phyloP scores from a whole-genome alignment of 2,888 invertebrate genomes.

The Nephrotoma guestfalica region DNA sequence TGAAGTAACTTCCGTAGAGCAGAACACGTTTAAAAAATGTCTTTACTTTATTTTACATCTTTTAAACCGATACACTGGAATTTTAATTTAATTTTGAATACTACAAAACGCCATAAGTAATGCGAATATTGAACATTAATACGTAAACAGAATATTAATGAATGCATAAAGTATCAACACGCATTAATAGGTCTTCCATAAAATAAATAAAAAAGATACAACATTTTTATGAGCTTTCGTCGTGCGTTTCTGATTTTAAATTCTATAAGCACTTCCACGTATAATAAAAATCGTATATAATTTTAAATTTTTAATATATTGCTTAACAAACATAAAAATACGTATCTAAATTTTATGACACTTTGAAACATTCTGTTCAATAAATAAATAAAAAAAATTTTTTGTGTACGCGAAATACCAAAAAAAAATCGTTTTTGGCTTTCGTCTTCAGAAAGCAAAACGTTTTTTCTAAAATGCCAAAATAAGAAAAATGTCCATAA shows the following conservation, averaged over 20 bases:
- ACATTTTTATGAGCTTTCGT: neutral
- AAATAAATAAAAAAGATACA: neutral
- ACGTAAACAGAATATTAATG: neutral
- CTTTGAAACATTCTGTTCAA: neutral
- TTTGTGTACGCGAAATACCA: neutral
- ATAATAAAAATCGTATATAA: neutral
- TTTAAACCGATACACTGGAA: neutral
- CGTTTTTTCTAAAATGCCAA: neutral
- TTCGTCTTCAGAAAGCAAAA: neutral
- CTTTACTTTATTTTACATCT: neutral
- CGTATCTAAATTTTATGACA: neutral
- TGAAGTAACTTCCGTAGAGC: too few relatives aligned
- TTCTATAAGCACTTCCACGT: neutral
- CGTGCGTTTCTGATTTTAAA: neutral
- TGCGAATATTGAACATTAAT: neutral
- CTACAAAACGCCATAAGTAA: neutral
- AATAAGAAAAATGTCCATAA: neutral
- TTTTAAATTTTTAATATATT: neutral
- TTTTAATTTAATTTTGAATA: neutral
- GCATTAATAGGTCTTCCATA: neutral
- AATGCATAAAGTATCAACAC: neutral
- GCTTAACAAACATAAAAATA: neutral
- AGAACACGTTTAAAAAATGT: too few relatives aligned
- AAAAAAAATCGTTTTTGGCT: neutral
- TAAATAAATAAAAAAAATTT: neutral